Evolutionary conservation across 2,113 vertebrate genomes (phyloP), one percentile per base, ranked within the genome.

Genomic region (Psittacula cyanocephala): DNA sequence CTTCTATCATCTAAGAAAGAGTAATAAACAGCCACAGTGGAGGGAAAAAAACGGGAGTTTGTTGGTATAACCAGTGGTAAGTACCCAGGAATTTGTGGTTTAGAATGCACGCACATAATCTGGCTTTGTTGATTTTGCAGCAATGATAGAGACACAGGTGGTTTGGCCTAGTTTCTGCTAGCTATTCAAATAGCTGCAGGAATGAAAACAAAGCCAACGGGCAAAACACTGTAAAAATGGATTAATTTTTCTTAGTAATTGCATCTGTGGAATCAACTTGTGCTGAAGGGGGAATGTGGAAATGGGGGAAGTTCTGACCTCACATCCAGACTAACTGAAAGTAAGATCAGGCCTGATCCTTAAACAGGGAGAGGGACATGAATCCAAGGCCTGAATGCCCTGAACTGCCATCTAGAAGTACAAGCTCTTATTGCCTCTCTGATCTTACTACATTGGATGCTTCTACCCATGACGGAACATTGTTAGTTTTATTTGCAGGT

Each of bases 171-270:
- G 9, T 33, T 63, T 62, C 60, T 86, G 41, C 75, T 74, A 46
- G 37, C 82, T 94, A 87, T 59, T 93, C 49, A 80, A 63, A 91
- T 9, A 89, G 91, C 89, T 94, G 67, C 46, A 53, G 84, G 91
- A 91, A 79, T 80, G 59, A 89, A 93, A 95, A 95, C 63, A 93
- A 91, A 91, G 86, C 96, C 93, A 84, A 71, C 9, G 64, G 94
- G 91, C n/a, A 92, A 93, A 96, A 96, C 89, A 79, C 41, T 59
- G 18, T 17, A 71, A 76, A 86, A 92, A 35, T 2, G 20, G 8
- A 88, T 94, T 80, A 71, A 52, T 46, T 93, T 94, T 78, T 47
- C 27, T 81, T 94, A 52, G 69, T 94, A 65, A 93, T 59, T 95
- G 35, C 67, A 82, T 57, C 39, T 80, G 52, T 67, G 59, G 89